Base-by-base conservation (phyloP, 2,888 invertebrate genomes). In the Candidula unifasciata region DNA sequence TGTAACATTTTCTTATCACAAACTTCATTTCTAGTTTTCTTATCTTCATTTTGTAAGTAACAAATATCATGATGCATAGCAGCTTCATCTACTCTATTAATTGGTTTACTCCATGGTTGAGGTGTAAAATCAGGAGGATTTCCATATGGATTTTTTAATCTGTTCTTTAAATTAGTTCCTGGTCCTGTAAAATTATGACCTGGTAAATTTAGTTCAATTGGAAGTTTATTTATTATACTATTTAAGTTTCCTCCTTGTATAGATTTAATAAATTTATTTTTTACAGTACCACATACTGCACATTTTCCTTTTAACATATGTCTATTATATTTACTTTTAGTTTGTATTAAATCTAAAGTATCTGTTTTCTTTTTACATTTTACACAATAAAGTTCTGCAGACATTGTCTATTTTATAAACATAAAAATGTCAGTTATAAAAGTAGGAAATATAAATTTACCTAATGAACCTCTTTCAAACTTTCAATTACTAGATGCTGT, bases 171-270 rank as follows among this genome's bases (percentile, higher is more conserved):
- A 73, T 73, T 73, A 73, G 73, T 73, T 73, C 44, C 52, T n/a
- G 44, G 52, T 33, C 44, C 44, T 44, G 73, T 73, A 73, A 24
- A 73, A 44, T 44, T 44, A 73, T 73, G 73, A 33, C 79, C 66
- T 8, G 76, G 83, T 24, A 86, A 69, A 80, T 86, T 76, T 54
- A 86, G 54, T 81, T 83, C 83, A 71, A 83, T 24, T 27, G 80
- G 81, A 21, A 84, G 27, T 35, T 13, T 44, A 1, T 44, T 44
- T 1, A 44, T 44, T 44, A 44, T 0, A 44, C 1, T 1, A 44
- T 44, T 0, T 44, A 44, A 44, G 44, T 44, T 44, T 1, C 44
- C 44, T 1, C 44, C 44, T 6, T 6, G 8, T 44, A 37, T 24
- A 27, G 54, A 37, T 0, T 5, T 27, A 18, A 83, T 60, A 44